Evolutionary conservation across 2,888 invertebrate genomes (phyloP), one percentile per base, ranked within the genome.

Genomic region (Mythimna impura): DNA sequence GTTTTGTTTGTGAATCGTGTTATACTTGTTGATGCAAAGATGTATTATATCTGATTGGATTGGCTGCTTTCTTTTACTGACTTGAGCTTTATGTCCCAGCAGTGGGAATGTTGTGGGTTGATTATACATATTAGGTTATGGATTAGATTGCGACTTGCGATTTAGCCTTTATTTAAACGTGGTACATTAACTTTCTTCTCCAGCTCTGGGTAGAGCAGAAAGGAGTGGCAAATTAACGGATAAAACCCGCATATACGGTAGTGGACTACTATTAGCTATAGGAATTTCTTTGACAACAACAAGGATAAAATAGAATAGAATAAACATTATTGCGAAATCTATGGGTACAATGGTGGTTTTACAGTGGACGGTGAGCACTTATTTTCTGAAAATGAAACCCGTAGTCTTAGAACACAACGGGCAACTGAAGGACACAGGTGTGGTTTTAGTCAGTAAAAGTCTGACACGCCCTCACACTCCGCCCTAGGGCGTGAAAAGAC

Each of bases 1-100:
- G 10, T 79, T 66, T 50, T 58, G n/a, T 73, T 78, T 65, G 30
- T 34, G 12, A 65, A 62, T 55, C 30, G 6, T 50, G 5, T 72
- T 76, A 14, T 47, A 47, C 47, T 12, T 17, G n/a, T 4, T 62
- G 22, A 2, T 10, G 12, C 40, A 9, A 14, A 10, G 40, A 12
- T 20, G 1, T 8, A 3, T 25, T 36, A 36, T 8, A 8, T 36
- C 1, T 60, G n/a, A 17, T 22, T 67, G n/a, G 58, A n/a, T 12
- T 60, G 47, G 4, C 2, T 43, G 14, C n/a, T 36, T 3, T 30
- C 3, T 30, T 6, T n/a, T 12, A 36, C 58, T 4, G 10, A 6
- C 5, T 6, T 4, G 1, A 9, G 0, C 0, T 10, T 10, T 34
- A 2, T 34, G 1, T 34, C 10, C 58, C 58, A 60, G n/a, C 12